A percentile compares a stretch with the other conserved stretches of the same genome.
Conservation (phyloP, 92 coral and sea anemone genomes). For the Scolanthus callimorphus region DNA sequence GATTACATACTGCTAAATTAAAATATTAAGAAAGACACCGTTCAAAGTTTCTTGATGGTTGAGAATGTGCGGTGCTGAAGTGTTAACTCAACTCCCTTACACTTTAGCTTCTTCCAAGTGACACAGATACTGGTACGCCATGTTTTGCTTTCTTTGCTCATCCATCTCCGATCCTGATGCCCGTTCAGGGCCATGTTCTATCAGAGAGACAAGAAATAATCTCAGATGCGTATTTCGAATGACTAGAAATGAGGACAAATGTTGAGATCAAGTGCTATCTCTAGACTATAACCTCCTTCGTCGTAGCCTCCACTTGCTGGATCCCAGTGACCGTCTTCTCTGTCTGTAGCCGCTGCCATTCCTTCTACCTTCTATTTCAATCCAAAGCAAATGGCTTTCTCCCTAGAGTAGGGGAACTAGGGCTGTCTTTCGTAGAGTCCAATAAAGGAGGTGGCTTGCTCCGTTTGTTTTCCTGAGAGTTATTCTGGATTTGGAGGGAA, state of each 20-base stretch:
- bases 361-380: not conserved
- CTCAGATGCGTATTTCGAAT: too few species aligned
- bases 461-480: slow-evolving; percentile 27
- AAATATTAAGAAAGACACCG: too few species aligned
- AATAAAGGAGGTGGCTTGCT: slow-evolving; percentile 31
- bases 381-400: not conserved
- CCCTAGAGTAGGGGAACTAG: not conserved
- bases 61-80: not conserved
- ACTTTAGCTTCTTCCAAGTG: slow-evolving; percentile 97
- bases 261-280: too few species aligned
- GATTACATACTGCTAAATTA: not conserved
- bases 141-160: slow-evolving; percentile 95
- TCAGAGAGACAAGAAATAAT: not conserved
- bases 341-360: slow-evolving; percentile 56
- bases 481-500: slow-evolving; percentile 56
- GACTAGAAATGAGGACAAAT: too few species aligned
- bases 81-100: slow-evolving; percentile 40
- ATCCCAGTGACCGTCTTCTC: slow-evolving; percentile 61
- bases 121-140: slow-evolving; percentile 97
- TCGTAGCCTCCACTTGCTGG: slow-evolving; percentile 24
- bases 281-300: slow-evolving; percentile 41
- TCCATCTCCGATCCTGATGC: slow-evolving; percentile 99
- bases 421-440: not conserved
- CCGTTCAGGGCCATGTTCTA: slow-evolving; percentile 77
- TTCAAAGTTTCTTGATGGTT: too few species aligned